Percentiles rank a stretch among this genome's conserved stretches.
phyloP scores from a whole-genome alignment of 2,797 vertebrate genomes.

The Premnoplex brunnescens region DNA sequence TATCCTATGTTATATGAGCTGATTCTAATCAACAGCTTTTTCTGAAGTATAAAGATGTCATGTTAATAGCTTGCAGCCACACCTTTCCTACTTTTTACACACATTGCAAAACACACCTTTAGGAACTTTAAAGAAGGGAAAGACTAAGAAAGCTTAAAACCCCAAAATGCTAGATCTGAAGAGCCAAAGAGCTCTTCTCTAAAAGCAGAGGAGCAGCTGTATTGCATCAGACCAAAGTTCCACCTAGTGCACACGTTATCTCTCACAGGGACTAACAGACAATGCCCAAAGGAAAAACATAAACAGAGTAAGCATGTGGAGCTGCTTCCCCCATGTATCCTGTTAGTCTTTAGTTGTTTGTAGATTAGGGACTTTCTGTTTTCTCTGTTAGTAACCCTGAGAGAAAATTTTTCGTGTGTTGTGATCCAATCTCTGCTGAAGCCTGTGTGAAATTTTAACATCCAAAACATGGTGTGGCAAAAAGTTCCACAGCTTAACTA shows the following conservation, averaged over 20 bases:
- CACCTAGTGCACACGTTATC: accelerated
- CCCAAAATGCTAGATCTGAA: neutral
- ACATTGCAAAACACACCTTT: neutral
- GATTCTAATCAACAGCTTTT: neutral
- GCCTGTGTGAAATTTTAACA: neutral
- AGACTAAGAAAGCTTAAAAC: neutral
- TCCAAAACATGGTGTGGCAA: neutral
- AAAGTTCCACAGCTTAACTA: neutral
- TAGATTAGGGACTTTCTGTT: neutral
- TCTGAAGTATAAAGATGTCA: neutral
- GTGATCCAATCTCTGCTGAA: neutral
- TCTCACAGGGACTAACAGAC: neutral
- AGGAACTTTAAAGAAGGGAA: neutral
- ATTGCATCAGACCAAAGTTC: neutral
- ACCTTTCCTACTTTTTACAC: neutral
- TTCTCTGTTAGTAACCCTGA: neutral
- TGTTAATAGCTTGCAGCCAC: neutral
- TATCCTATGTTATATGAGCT: neutral
- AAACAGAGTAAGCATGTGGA: neutral
- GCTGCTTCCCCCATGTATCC: neutral
- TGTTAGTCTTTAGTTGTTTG: neutral
- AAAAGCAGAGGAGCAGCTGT: neutral
- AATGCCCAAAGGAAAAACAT: neutral
- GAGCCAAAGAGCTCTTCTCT: neutral
- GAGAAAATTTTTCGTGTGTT: neutral